These are phyloP conservation scores for Dermatemys mawii DNA, from an alignment of 2,113 vertebrate species.

Conservation along the genomic window DNA sequence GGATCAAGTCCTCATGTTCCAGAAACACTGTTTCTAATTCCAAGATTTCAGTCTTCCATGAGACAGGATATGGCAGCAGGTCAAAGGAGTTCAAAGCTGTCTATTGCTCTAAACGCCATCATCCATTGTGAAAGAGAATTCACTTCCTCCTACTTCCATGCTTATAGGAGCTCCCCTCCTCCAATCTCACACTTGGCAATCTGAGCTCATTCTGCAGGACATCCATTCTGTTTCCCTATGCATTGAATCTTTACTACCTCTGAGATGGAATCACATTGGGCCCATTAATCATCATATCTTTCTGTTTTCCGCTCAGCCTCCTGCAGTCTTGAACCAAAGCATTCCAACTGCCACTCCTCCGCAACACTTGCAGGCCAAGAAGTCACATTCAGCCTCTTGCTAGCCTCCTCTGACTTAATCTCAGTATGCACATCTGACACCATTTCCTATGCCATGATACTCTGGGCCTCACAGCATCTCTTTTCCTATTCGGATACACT, in stretches of 20 bases:
- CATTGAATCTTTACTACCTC: background rate
- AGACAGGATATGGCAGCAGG: background rate
- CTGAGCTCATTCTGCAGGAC: background rate
- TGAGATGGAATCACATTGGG: background rate
- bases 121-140: background rate
- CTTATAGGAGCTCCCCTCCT: background rate
- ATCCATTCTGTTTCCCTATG: background rate
- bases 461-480: background rate
- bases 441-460: rapidly evolving
- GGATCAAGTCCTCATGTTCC: background rate
- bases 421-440: background rate
- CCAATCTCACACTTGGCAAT: background rate
- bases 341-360: background rate
- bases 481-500: background rate
- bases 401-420: background rate
- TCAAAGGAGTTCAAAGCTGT: background rate
- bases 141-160: rapidly evolving
- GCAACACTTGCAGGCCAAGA: rapidly evolving
- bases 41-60: background rate
- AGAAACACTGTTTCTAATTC: background rate
- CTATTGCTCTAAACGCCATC: background rate
- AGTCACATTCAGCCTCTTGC: rapidly evolving
- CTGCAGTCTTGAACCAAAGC: background rate
- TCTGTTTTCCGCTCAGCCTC: background rate
- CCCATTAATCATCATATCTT: slow-evolving; percentile 42